These are phyloP conservation scores for Aspidoscelis tigris DNA, from an alignment of 2,113 vertebrate genomes.

Conservation along the genomic window DNA sequence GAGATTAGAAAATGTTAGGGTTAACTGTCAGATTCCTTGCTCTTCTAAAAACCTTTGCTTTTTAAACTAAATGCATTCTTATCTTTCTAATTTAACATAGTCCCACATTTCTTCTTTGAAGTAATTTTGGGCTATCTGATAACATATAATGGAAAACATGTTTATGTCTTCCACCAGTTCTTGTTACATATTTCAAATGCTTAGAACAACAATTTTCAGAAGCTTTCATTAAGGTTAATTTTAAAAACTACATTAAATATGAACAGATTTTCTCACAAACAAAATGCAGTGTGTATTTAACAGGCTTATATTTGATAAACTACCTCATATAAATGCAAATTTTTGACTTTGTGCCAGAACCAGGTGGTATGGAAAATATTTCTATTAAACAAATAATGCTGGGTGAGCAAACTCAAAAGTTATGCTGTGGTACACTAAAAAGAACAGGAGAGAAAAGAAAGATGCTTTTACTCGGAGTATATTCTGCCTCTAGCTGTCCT, in stretches of 20 bases:
- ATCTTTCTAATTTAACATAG: slow-evolving; percentile 87
- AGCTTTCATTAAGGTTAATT: slow-evolving; percentile 88
- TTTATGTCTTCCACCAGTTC: slow-evolving; percentile 81
- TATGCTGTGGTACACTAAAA: slow-evolving; percentile 50
- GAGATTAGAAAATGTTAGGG: slow-evolving; percentile 77
- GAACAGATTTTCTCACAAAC: slow-evolving; percentile 88
- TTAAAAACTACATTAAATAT: slow-evolving; percentile 87
- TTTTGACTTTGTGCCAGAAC: slow-evolving; percentile 87
- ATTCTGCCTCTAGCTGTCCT: slow-evolving; percentile 64
- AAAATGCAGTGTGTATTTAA: slow-evolving; percentile 89
- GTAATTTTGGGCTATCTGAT: slow-evolving; percentile 88
- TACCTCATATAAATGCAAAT: slow-evolving; percentile 91
- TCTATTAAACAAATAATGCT: slow-evolving; percentile 88
- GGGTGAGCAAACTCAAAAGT: slow-evolving; percentile 80
- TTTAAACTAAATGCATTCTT: slow-evolving; percentile 85
- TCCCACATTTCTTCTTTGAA: slow-evolving; percentile 84
- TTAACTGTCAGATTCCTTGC: slow-evolving; percentile 80
- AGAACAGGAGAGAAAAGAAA: slow-evolving; percentile 45
- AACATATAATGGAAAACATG: slow-evolving; percentile 87
- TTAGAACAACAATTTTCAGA: slow-evolving; percentile 90
- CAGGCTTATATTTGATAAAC: slow-evolving; percentile 88
- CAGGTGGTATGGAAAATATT: slow-evolving; percentile 87
- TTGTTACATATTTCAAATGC: slow-evolving; percentile 87
- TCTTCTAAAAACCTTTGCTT: slow-evolving; percentile 84
- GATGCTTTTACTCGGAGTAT: slow-evolving; percentile 62